Conservation (phyloP, 2,888 invertebrate genomes). For the Pterostichus madidus region DNA sequence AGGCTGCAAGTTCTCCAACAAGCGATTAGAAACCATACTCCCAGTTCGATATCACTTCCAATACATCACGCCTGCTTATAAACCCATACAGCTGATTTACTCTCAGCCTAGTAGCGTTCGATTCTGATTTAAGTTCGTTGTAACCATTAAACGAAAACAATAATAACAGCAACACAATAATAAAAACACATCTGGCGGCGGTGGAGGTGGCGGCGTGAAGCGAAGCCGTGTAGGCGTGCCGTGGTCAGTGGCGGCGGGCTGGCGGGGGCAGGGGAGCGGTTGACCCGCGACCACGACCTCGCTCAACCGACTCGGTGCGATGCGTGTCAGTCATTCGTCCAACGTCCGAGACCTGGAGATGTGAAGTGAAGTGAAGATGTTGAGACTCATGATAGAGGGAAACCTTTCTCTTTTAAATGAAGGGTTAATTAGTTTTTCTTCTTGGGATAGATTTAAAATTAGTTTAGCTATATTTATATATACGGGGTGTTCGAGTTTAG, state of each 20-base stretch:
- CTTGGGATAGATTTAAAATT: too few species aligned
- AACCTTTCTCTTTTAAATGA: too few species aligned
- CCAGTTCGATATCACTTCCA: background rate
- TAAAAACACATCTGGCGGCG: conserved; percentile 18
- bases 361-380: background rate
- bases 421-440: too few species aligned
- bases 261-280: background rate
- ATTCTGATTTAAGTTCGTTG: conserved; percentile 44
- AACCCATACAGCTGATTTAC: conserved; percentile 31
- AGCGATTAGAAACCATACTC: background rate
- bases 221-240: conserved; percentile 5
- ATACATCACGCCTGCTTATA: conserved; percentile 5
- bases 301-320: conserved; percentile 11
- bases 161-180: conserved; percentile 15
- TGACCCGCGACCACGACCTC: conserved; percentile 33
- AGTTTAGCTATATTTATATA: too few species aligned
- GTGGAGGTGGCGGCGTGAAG: background rate
- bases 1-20: background rate
- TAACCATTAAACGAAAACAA: conserved; percentile 44
- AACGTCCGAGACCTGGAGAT: background rate
- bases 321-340: conserved; percentile 7
- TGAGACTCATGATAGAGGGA: background rate
- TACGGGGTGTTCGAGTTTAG: too few species aligned
- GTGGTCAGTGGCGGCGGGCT: conserved; percentile 21
- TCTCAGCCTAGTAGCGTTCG: conserved; percentile 5